phyloP scores from a whole-genome alignment of 2,797 vertebrate genomes.

The Denticeps clupeoides region DNA sequence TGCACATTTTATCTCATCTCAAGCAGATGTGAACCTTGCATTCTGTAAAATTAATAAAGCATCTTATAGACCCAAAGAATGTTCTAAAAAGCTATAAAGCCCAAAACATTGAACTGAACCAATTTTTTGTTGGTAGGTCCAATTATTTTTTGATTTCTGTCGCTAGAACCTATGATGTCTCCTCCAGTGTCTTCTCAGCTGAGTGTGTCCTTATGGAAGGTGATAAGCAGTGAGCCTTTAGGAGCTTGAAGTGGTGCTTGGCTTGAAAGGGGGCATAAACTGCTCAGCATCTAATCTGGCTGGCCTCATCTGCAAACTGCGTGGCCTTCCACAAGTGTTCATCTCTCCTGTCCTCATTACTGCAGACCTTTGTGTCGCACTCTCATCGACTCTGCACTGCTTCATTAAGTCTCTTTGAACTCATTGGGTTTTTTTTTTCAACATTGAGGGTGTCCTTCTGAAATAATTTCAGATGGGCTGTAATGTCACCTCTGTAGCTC shows the following conservation, averaged over 20 bases:
- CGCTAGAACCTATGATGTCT: too few relatives aligned
- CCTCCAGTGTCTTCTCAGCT: too few relatives aligned
- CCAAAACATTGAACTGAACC: too few relatives aligned
- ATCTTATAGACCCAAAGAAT: too few relatives aligned
- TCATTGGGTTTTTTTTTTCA: slow-evolving; percentile 11
- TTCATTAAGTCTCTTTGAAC: slow-evolving; percentile 26
- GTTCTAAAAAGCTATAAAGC: too few relatives aligned
- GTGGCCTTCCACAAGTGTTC: slow-evolving; percentile 17
- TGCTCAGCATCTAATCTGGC: slow-evolving; percentile 1
- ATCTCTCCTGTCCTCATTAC: slow-evolving; percentile 26
- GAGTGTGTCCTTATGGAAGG: neutral
- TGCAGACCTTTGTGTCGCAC: slow-evolving; percentile 16
- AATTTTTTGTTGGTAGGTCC: too few relatives aligned
- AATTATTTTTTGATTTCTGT: too few relatives aligned
- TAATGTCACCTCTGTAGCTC: too few relatives aligned
- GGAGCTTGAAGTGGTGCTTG: slow-evolving; percentile 16
- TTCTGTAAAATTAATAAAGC: too few relatives aligned
- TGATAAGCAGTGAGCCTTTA: neutral
- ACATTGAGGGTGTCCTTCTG: slow-evolving; percentile 8
- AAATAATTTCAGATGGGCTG: too few relatives aligned
- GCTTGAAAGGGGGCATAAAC: slow-evolving; percentile 17
- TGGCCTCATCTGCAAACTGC: slow-evolving; percentile 23
- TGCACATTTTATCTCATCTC: too few relatives aligned
- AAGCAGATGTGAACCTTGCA: too few relatives aligned
- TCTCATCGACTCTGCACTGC: slow-evolving; percentile 14